Percentiles rank a stretch among this genome's conserved stretches.
These are phyloP conservation scores for Temnothorax nylanderi DNA, from an alignment of 1,140 invertebrate genomes.

Conservation along the genomic window DNA sequence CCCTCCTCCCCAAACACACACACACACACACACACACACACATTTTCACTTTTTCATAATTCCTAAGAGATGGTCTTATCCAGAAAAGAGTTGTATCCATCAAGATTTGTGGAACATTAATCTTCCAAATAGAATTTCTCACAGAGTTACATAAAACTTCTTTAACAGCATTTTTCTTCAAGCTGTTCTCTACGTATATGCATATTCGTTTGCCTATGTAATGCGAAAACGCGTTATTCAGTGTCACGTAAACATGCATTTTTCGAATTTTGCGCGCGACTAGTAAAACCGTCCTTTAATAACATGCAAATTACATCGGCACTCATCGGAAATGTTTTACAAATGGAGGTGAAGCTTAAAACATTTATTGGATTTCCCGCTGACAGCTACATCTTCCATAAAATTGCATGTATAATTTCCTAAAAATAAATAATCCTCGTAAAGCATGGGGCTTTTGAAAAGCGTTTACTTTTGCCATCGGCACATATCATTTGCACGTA, in stretches of 20 bases:
- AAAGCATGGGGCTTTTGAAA: background rate
- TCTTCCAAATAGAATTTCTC: conserved; percentile 62
- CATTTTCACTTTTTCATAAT: conserved; percentile 47
- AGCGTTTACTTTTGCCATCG: background rate
- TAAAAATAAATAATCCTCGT: background rate
- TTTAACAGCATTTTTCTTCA: conserved; percentile 60
- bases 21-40: background rate
- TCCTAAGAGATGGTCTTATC: conserved; percentile 60
- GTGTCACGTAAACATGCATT: conserved; percentile 59
- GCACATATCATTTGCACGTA: background rate
- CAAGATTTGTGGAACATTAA: conserved; percentile 61
- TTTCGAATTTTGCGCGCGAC: conserved; percentile 46
- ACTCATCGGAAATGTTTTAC: conserved; percentile 52
- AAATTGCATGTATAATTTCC: conserved; percentile 25
- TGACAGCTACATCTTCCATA: background rate
- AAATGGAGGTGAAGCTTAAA: conserved; percentile 35
- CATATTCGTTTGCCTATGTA: conserved; percentile 42
- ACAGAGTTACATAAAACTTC: conserved; percentile 61
- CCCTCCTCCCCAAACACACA: too few relatives aligned
- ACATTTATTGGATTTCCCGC: conserved; percentile 47
- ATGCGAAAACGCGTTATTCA: conserved; percentile 57
- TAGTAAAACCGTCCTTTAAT: conserved; percentile 44
- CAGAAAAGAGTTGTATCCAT: conserved; percentile 53
- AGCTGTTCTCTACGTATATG: conserved; percentile 35
- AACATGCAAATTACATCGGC: conserved; percentile 56